These are phyloP conservation scores for Empidonax alnorum DNA, from an alignment of 2,113 vertebrate species.

Conservation along the genomic window DNA sequence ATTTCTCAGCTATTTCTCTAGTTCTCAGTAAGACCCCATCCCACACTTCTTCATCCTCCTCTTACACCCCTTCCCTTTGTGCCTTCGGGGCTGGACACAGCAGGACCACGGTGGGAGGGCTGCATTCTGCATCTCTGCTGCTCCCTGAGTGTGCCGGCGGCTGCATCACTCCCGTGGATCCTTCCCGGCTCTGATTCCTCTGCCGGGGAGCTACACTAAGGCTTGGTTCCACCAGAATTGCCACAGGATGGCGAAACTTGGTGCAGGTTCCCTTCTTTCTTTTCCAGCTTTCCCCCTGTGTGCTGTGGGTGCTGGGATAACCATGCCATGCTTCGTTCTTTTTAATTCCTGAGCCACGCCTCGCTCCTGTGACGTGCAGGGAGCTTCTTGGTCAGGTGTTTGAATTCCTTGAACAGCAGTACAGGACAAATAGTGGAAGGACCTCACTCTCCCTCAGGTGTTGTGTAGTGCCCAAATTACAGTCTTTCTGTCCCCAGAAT, in stretches of 20 bases:
- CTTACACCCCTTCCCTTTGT: not conserved
- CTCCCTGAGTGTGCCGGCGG: accelerated
- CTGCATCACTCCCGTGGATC: accelerated
- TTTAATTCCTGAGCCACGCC: not conserved
- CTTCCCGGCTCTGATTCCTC: not conserved
- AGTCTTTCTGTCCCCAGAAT: not conserved
- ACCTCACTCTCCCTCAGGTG: not conserved
- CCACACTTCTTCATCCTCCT: not conserved
- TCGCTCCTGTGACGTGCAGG: not conserved
- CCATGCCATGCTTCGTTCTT: accelerated
- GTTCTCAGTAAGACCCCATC: not conserved
- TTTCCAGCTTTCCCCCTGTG: not conserved
- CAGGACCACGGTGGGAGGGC: not conserved
- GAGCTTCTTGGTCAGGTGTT: not conserved
- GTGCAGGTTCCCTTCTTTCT: accelerated
- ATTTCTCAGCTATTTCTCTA: not conserved
- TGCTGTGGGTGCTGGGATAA: accelerated
- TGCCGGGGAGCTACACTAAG: accelerated
- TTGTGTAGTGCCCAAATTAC: not conserved
- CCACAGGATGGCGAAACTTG: not conserved
- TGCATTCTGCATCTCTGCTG: accelerated
- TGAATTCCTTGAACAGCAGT: not conserved
- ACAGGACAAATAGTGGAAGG: not conserved
- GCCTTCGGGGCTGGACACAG: not conserved
- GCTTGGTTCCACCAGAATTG: not conserved